Evolutionary conservation across 2,113 vertebrate genomes (phyloP).

Genomic region (Ptilorrhoa leucosticta): DNA sequence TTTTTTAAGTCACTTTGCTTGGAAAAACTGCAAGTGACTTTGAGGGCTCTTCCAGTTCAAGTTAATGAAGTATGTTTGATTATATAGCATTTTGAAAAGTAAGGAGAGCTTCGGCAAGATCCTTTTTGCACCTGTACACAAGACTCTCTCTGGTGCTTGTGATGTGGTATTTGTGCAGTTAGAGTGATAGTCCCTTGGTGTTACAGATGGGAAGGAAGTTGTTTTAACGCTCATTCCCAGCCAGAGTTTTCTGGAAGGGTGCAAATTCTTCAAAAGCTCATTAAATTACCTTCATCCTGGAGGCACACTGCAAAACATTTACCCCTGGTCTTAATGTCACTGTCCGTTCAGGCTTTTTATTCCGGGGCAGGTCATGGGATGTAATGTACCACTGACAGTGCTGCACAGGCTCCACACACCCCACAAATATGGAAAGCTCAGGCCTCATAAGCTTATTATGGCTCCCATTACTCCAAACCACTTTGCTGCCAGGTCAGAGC

Average conservation of each 20-base stretch:
- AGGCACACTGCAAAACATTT: neutral
- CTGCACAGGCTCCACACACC: neutral
- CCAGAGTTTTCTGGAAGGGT: neutral
- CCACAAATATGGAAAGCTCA: slow-evolving; percentile 19
- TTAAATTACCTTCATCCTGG: neutral
- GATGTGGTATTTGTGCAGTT: neutral
- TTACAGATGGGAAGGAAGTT: neutral
- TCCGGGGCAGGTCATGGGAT: neutral
- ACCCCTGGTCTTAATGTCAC: neutral
- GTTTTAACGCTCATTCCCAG: neutral
- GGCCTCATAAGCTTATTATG: slow-evolving; percentile 9
- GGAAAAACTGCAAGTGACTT: neutral
- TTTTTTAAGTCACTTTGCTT: neutral
- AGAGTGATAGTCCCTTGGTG: neutral
- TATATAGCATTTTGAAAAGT: neutral
- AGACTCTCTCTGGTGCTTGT: neutral
- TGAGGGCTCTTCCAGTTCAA: neutral
- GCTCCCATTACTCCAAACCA: neutral
- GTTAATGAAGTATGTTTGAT: neutral
- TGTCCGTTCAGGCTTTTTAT: neutral
- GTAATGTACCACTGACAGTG: neutral
- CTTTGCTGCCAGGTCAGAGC: slow-evolving; percentile 1
- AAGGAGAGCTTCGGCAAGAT: neutral
- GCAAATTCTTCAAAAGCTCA: slow-evolving; percentile 23
- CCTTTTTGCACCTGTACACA: neutral